These are phyloP conservation scores for Brachyopa scutellaris DNA, from an alignment of 2,888 invertebrate genomes.

Conservation along the genomic window DNA sequence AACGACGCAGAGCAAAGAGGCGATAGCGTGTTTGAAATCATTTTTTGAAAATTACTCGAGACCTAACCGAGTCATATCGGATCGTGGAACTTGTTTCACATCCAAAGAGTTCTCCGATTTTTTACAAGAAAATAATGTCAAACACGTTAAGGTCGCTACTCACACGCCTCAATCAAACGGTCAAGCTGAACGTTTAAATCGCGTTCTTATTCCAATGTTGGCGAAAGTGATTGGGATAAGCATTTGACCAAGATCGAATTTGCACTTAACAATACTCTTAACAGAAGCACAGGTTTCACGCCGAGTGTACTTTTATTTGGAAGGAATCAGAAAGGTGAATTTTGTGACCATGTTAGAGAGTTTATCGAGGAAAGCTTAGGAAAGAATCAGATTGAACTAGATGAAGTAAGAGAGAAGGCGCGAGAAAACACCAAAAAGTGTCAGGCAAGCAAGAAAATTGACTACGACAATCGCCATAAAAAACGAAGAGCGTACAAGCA, in stretches of 20 bases:
- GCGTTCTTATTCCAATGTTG: conserved; percentile 48
- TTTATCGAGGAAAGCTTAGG: conserved; percentile 18
- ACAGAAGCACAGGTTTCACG: conserved; percentile 74
- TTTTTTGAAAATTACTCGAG: too few relatives aligned
- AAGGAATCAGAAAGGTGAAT: conserved; percentile 72
- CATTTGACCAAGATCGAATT: conserved; percentile 71
- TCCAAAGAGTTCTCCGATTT: conserved; percentile 76
- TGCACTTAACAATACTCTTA: conserved; percentile 74
- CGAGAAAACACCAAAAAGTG: background rate
- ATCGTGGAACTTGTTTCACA: conserved; percentile 79
- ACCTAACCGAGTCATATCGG: conserved; percentile 76
- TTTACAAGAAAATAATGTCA: conserved; percentile 73
- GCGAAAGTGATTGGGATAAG: conserved; percentile 16
- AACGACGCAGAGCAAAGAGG: conserved; percentile 46
- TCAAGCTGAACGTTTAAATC: conserved; percentile 50
- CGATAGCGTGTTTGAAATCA: too few relatives aligned
- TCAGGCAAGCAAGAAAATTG: background rate
- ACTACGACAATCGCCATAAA: conserved; percentile 19
- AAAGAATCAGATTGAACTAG: background rate
- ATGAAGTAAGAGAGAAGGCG: background rate
- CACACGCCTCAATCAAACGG: conserved; percentile 31
- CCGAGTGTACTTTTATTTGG: conserved; percentile 75
- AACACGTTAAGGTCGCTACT: conserved; percentile 18
- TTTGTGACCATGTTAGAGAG: conserved; percentile 59
- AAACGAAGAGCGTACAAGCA: background rate